A percentile compares a stretch with the other conserved stretches of the same genome.
phyloP scores from a whole-genome alignment of 1,140 invertebrate genomes.

The Drosophila fuyamai region DNA sequence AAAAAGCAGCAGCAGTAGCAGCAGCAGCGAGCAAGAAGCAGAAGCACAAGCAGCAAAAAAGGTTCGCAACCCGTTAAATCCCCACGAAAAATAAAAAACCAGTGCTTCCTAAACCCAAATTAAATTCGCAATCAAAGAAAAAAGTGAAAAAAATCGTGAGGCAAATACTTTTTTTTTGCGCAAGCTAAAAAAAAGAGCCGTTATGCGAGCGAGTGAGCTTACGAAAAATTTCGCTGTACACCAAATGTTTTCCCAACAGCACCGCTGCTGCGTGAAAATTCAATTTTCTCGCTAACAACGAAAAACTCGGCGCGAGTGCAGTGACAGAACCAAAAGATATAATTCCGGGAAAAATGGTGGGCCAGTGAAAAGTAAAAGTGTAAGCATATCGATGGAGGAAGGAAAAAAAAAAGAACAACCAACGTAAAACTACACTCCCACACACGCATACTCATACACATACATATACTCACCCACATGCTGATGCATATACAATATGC shows the following conservation, averaged over 20 bases:
- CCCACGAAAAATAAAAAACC: constrained; percentile 20
- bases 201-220: constrained; percentile 51
- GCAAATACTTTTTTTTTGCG: constrained; percentile 21
- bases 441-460: constrained; percentile 32
- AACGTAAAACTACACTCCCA: constrained; percentile 69
- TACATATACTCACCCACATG: constrained; percentile 11
- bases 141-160: constrained; percentile 20
- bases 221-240: constrained; percentile 79
- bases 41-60: constrained; percentile 69
- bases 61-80: constrained; percentile 52
- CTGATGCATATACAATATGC: constrained; percentile 25
- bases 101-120: constrained; percentile 8
- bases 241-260: constrained; percentile 69
- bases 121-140: constrained; percentile 2
- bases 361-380: constrained; percentile 77
- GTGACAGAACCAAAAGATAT: constrained; percentile 32
- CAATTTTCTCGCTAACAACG: constrained; percentile 22
- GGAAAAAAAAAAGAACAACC: constrained; percentile 59
- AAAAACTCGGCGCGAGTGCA: constrained; percentile 33
- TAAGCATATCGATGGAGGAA: constrained; percentile 71
- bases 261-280: constrained; percentile 58
- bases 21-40: constrained; percentile 51
- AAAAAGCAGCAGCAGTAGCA: constrained; percentile 57
- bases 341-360: constrained; percentile 34
- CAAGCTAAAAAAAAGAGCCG: constrained; percentile 39